Base-by-base conservation (phyloP, 2,113 vertebrate species). In the Uria lomvia region DNA sequence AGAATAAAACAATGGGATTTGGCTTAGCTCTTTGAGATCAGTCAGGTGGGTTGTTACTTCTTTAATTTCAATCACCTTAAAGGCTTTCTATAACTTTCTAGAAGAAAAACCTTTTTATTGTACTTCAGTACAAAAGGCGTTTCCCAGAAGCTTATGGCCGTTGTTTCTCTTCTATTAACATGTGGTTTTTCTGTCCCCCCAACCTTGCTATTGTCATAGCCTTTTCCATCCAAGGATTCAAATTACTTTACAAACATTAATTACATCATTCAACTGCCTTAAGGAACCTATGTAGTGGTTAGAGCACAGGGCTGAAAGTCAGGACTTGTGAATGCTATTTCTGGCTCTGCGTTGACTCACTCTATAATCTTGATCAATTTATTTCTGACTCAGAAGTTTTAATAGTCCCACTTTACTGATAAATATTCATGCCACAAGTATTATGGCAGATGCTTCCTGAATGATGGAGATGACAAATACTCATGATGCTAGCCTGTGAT, bases 291-390 rank as follows among this genome's bases (percentile, higher is more conserved):
- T 32, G 80, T 4, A 60, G 93, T 95, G 91, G 91, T 75, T 92
- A 3, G 2, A 62, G 80, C 76, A 11, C 60, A 45, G 73, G 93
- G 40, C 77, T 96, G 34, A 52, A 86, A 94, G 89, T 97, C 96
- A 96, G 92, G 24, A 58, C 89, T 85, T 90, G 70, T 82, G 84
- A 96, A 96, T 97, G 92, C 87, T 97, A 96, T 97, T 97, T 92
- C 94, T 95, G 92, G 87, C 90, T 81, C 86, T 30, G 73, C 68
- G 4, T 5, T 97, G 96, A 96, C 93, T 96, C 96, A 95, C 84
- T 78, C 94, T 92, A 56, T 96, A 96, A 97, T 97, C 91, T 92
- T 20, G 66, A 88, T 92, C 90, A 91, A 97, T 95, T 97, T 93
- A 94, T 91, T 96, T 96, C 81, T 97, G 96, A 97, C 93, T 97